Evolutionary conservation across 2,797 vertebrate species (phyloP).

Genomic region (Delichon dasypus): DNA sequence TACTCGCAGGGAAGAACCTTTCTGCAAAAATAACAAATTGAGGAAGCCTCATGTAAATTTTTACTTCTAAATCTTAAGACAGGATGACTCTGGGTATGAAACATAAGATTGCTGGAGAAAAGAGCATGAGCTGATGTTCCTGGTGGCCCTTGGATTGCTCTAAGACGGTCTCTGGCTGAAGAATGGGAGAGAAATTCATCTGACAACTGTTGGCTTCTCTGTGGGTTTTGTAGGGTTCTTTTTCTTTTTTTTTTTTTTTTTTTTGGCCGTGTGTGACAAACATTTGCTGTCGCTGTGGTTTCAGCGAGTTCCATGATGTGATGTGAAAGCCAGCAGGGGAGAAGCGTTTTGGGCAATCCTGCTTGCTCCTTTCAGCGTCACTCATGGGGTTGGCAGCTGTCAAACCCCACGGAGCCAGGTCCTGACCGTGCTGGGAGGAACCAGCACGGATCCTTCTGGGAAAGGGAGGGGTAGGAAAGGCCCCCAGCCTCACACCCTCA

Average conservation of each 20-base stretch:
- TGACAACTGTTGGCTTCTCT: neutral
- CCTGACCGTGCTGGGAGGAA: neutral
- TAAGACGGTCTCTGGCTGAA: neutral
- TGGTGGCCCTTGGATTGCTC: neutral
- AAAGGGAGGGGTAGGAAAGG: neutral
- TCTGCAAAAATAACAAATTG: neutral
- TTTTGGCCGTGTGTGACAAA: neutral
- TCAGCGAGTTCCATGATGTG: rapidly evolving
- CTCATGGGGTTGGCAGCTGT: neutral
- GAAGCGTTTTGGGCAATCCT: neutral
- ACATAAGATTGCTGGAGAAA: neutral
- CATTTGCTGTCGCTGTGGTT: neutral
- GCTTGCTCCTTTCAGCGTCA: neutral
- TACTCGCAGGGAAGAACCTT: neutral
- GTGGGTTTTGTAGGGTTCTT: neutral
- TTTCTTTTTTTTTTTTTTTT: no score
- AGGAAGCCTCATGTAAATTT: neutral
- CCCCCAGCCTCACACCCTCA: neutral
- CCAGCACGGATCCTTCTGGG: neutral
- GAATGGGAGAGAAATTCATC: neutral
- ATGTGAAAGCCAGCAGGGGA: neutral
- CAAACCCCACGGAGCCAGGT: no score
- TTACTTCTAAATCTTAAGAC: neutral
- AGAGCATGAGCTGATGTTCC: neutral
- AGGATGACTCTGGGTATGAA: neutral